Conservation (phyloP, 2,888 invertebrate species). For the Gastrophysa polygoni region DNA sequence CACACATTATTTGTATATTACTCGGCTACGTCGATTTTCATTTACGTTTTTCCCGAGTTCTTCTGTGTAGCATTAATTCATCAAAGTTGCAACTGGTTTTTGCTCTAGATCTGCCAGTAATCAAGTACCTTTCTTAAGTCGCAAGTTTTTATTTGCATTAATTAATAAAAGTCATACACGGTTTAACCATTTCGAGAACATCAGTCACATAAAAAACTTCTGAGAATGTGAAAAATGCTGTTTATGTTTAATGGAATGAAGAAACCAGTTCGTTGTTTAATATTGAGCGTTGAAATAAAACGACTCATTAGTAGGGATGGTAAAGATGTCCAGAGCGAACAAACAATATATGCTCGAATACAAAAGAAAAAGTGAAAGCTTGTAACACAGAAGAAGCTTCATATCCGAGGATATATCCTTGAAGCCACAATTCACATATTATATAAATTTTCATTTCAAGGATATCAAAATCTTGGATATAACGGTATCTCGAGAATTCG, state of each 20-base stretch:
- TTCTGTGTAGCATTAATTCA: conserved; percentile 19
- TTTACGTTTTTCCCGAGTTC: conserved; percentile 19
- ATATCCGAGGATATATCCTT: too few relatives aligned
- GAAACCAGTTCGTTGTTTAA: neutral
- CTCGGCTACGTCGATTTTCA: conserved; percentile 19
- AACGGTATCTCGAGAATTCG: too few relatives aligned
- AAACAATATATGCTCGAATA: too few relatives aligned
- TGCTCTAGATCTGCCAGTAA: conserved; percentile 2
- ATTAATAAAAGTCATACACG: neutral
- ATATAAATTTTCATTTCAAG: too few relatives aligned
- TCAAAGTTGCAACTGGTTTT: conserved; percentile 21
- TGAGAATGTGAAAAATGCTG: neutral
- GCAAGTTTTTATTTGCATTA: conserved; percentile 10
- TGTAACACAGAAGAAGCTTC: too few relatives aligned
- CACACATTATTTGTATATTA: conserved; percentile 26
- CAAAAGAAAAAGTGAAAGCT: too few relatives aligned
- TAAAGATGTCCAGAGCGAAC: too few relatives aligned
- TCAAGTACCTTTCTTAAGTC: conserved; percentile 8
- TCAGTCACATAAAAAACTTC: neutral
- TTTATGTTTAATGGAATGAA: neutral
- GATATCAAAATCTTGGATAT: too few relatives aligned
- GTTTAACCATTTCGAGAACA: neutral
- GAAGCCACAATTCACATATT: too few relatives aligned
- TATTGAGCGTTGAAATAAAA: neutral
- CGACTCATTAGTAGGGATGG: too few relatives aligned